These are phyloP conservation scores for Tetramorium bicarinatum DNA, from an alignment of 2,888 invertebrate genomes.

Conservation along the genomic window DNA sequence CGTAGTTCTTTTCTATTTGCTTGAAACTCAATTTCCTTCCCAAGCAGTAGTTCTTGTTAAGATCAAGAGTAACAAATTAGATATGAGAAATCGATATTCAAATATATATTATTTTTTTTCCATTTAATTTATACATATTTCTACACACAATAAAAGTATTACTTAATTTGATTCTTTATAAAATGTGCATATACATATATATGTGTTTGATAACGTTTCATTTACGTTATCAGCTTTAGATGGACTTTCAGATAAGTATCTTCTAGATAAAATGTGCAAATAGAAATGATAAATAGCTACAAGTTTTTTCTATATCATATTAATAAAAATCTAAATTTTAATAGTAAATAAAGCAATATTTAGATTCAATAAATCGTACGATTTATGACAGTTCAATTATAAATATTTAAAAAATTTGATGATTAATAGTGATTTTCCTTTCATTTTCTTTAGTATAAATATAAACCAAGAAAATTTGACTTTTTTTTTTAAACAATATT, in stretches of 20 bases:
- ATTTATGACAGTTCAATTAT: neutral
- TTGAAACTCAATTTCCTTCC: conserved; percentile 26
- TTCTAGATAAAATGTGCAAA: neutral
- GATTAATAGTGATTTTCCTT: neutral
- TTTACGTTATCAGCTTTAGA: neutral
- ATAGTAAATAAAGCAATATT: neutral
- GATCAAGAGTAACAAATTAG: neutral
- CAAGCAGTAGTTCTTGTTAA: neutral
- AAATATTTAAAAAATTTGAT: neutral
- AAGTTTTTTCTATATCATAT: neutral
- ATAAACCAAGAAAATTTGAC: neutral
- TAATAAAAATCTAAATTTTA: neutral
- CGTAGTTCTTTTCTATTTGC: neutral
- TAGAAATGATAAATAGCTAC: neutral
- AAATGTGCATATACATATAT: neutral
- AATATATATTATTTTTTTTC: conserved; percentile 1
- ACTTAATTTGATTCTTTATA: neutral
- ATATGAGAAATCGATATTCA: neutral
- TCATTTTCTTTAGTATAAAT: neutral
- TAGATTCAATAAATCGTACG: neutral
- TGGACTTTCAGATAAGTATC: neutral
- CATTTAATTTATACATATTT: neutral
- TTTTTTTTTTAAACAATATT: neutral
- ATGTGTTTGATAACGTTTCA: neutral
- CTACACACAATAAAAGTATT: neutral